Percentiles rank a stretch among this genome's conserved stretches.
These are phyloP conservation scores for Carettochelys insculpta DNA, from an alignment of 2,113 vertebrate genomes.

Conservation along the genomic window DNA sequence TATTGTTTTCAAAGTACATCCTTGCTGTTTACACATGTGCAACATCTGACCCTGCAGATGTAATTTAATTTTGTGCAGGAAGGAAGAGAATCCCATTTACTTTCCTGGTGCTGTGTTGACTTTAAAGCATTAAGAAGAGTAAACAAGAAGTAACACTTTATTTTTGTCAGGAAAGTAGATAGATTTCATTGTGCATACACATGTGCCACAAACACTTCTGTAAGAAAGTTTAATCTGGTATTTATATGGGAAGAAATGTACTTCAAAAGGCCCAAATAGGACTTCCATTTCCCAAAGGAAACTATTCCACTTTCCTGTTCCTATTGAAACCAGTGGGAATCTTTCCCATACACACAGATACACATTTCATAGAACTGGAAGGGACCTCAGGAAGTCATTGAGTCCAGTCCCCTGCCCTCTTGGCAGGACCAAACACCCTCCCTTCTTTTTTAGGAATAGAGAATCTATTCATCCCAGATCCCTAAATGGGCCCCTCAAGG, in stretches of 20 bases:
- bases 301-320: neutral
- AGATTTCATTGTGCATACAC: neutral
- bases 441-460: too few relatives aligned
- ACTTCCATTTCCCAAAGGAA: neutral
- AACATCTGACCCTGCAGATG: neutral
- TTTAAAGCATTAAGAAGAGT: neutral
- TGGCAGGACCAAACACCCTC: too few relatives aligned
- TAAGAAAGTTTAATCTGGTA: neutral
- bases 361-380: too few relatives aligned
- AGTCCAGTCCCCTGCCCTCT: too few relatives aligned
- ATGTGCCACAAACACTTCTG: neutral
- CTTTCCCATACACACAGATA: too few relatives aligned
- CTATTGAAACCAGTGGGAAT: neutral
- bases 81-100: neutral
- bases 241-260: neutral
- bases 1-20: neutral
- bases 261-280: neutral
- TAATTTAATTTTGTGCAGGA: neutral
- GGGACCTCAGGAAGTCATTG: too few relatives aligned
- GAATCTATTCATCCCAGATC: too few relatives aligned
- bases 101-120: rapidly evolving
- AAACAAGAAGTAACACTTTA: neutral
- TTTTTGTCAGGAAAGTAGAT: neutral
- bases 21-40: neutral
- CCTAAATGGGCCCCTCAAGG: too few relatives aligned